Percentiles rank a stretch among this genome's conserved stretches.
Conservation (phyloP, 2,888 invertebrate genomes). For the Allophyes oxyacanthae region DNA sequence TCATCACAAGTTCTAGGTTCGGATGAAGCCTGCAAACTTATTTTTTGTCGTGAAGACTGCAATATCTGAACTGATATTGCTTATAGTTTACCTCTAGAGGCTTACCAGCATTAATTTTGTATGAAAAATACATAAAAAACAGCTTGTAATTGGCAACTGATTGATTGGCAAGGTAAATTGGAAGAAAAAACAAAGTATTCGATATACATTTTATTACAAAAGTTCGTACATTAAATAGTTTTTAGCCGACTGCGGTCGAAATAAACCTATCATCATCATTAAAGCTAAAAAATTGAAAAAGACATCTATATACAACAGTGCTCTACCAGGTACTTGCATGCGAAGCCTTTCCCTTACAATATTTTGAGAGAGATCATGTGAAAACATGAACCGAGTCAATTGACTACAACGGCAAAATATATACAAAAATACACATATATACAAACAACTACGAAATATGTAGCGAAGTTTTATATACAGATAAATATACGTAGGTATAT, state of each 20-base stretch:
- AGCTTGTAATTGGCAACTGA: no score
- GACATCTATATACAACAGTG: slow-evolving; percentile 81
- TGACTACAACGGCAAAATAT: slow-evolving; percentile 1
- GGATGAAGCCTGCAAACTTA: no score
- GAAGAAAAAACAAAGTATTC: slow-evolving; percentile 46
- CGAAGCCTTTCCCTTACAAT: slow-evolving; percentile 59
- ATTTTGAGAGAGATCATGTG: slow-evolving; percentile 72
- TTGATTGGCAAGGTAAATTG: slow-evolving; percentile 12
- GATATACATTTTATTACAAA: slow-evolving; percentile 82
- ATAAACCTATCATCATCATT: slow-evolving; percentile 77
- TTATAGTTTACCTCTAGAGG: no score
- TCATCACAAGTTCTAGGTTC: no score
- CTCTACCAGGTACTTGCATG: slow-evolving; percentile 71
- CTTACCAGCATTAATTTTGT: no score
- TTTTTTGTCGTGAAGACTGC: no score
- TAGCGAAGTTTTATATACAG: no score
- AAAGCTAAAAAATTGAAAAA: slow-evolving; percentile 64
- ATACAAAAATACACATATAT: background rate
- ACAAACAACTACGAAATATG: background rate
- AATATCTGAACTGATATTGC: no score
- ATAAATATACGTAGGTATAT: no score
- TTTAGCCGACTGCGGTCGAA: slow-evolving; percentile 87
- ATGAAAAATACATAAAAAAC: no score
- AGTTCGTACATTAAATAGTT: slow-evolving; percentile 74
- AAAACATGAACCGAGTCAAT: slow-evolving; percentile 50